Percentiles rank a stretch among this genome's conserved stretches.
These are phyloP conservation scores for Glaucopsyche alexis DNA, from an alignment of 2,888 invertebrate genomes.

Conservation along the genomic window DNA sequence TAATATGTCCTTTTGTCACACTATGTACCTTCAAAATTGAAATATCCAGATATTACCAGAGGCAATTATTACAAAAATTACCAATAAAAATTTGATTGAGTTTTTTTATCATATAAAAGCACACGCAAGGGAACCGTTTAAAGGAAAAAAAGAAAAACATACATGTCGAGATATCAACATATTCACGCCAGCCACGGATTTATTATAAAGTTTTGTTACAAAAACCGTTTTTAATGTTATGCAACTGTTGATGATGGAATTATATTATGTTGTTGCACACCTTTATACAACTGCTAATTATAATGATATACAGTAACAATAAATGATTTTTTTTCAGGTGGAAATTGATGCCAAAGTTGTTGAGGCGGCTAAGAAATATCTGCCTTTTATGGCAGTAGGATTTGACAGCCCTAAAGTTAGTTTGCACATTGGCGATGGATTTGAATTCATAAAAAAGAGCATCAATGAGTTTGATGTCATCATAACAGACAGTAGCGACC, in stretches of 20 bases:
- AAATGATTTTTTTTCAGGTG: slow-evolving; percentile 79
- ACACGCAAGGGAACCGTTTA: too few species aligned
- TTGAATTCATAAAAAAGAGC: slow-evolving; percentile 94
- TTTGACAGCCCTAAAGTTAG: slow-evolving; percentile 91
- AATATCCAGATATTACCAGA: too few species aligned
- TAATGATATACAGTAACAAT: too few species aligned
- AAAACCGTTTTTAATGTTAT: background rate
- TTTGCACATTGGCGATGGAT: slow-evolving; percentile 94
- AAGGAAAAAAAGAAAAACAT: too few species aligned
- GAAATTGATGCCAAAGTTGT: slow-evolving; percentile 97
- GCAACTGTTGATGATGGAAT: background rate
- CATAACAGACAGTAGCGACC: slow-evolving; percentile 99
- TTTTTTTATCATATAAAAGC: too few species aligned
- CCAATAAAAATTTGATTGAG: too few species aligned
- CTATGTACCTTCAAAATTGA: too few species aligned
- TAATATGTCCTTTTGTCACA: too few species aligned
- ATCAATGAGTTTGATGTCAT: slow-evolving; percentile 95
- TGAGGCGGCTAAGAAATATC: slow-evolving; percentile 91
- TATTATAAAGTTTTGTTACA: background rate
- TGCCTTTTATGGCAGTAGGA: slow-evolving; percentile 95
- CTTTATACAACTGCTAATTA: background rate
- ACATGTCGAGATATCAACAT: too few species aligned
- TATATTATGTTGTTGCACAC: background rate
- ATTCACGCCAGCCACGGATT: too few species aligned
- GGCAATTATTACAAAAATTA: too few species aligned